phyloP scores from a whole-genome alignment of 2,797 vertebrate genomes.

The Chelonia mydas region DNA sequence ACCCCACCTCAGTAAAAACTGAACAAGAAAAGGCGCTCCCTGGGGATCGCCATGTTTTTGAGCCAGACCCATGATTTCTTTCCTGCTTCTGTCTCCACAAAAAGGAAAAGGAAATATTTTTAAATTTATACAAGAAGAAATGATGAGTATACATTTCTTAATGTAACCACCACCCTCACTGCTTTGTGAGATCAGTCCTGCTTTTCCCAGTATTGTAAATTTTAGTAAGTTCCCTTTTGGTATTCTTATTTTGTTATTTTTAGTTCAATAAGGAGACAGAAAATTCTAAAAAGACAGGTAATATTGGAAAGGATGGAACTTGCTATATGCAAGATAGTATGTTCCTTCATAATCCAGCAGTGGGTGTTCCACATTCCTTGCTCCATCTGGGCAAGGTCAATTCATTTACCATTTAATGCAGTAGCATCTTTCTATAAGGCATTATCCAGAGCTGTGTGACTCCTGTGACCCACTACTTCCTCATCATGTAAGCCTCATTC shows the following conservation, averaged over 20 bases:
- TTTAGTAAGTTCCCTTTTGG: not conserved
- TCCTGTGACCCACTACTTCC: not conserved
- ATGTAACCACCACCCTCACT: not conserved
- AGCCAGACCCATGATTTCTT: not conserved
- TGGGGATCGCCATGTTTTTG: not conserved
- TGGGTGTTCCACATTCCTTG: not conserved
- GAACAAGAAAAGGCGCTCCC: not conserved
- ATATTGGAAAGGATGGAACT: not conserved
- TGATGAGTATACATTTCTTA: not conserved
- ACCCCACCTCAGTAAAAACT: not conserved
- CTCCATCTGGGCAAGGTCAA: not conserved
- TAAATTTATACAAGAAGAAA: not conserved
- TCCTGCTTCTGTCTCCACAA: not conserved
- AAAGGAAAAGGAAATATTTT: rapidly evolving
- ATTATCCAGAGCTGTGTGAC: not conserved
- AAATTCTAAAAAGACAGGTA: not conserved
- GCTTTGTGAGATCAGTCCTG: not conserved
- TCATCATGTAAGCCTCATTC: not conserved
- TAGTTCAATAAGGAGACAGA: not conserved
- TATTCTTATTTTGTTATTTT: not conserved
- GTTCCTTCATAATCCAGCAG: not conserved
- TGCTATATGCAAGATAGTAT: not conserved
- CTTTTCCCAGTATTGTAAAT: not conserved
- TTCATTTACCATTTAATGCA: not conserved
- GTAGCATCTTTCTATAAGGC: not conserved